These are phyloP conservation scores for Campylomormyrus tamandua DNA, from an alignment of 2,113 vertebrate genomes.

Conservation along the genomic window DNA sequence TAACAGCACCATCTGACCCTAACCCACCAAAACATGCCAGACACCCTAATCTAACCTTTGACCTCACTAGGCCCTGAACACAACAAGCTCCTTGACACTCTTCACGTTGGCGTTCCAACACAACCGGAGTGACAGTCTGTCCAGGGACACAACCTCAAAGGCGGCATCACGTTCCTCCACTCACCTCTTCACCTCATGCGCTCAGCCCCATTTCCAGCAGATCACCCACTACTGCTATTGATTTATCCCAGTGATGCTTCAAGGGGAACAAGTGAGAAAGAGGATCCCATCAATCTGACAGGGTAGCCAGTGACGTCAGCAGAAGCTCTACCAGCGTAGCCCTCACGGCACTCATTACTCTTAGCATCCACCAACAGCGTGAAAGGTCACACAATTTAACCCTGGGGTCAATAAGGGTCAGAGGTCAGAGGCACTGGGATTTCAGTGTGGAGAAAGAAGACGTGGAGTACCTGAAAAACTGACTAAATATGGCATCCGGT, in stretches of 20 bases:
- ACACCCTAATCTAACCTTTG: background rate
- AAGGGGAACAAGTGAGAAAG: background rate
- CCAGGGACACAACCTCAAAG: background rate
- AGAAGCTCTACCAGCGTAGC: background rate
- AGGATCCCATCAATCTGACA: background rate
- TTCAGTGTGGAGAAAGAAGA: background rate
- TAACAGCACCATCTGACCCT: background rate
- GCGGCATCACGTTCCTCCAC: background rate
- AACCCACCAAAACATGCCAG: background rate
- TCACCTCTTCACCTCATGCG: background rate
- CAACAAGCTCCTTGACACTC: background rate
- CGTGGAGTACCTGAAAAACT: background rate
- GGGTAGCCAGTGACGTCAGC: background rate
- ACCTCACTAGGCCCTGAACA: background rate
- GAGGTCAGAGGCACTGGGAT: constrained; percentile 5
- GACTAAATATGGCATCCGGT: background rate
- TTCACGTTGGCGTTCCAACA: background rate
- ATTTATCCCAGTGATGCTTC: background rate
- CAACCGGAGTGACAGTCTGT: background rate
- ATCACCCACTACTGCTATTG: background rate
- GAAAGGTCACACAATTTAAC: background rate
- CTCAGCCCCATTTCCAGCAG: background rate
- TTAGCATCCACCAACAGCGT: background rate
- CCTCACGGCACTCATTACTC: background rate
- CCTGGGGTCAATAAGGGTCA: background rate